Percentiles rank a stretch among this genome's conserved stretches.
Conservation (phyloP, 2,888 invertebrate species). For the Congeria kusceri region DNA sequence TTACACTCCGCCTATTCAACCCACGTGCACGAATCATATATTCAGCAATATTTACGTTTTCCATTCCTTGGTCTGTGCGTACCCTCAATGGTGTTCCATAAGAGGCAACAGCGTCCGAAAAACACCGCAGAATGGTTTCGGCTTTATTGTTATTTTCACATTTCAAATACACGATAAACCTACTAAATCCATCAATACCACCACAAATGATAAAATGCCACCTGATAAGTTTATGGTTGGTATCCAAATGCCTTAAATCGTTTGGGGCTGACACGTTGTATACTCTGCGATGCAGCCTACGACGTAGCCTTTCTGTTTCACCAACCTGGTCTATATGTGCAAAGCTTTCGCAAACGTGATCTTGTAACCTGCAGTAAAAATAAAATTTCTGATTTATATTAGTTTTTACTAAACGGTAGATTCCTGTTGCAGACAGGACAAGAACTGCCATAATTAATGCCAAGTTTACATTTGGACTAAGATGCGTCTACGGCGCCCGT, state of each 20-base stretch:
- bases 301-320: neutral
- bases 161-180: conserved; percentile 37
- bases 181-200: conserved; percentile 57
- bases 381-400: neutral
- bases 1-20: conserved; percentile 9
- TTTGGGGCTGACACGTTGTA: conserved; percentile 46
- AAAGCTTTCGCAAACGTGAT: conserved; percentile 8
- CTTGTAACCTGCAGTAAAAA: conserved; percentile 9
- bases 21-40: conserved; percentile 33
- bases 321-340: conserved; percentile 3
- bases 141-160: conserved; percentile 53
- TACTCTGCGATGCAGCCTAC: conserved; percentile 12
- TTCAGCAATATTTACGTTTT: conserved; percentile 47
- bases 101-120: conserved; percentile 11
- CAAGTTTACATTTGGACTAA: too few relatives aligned
- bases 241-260: conserved; percentile 56
- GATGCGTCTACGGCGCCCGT: too few relatives aligned
- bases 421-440: too few relatives aligned
- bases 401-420: neutral
- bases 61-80: conserved; percentile 47
- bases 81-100: conserved; percentile 42
- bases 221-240: conserved; percentile 55
- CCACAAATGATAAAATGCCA: conserved; percentile 52
- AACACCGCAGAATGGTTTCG: conserved; percentile 38
- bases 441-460: neutral